A percentile compares a stretch with the other conserved stretches of the same genome.
Conservation (phyloP, 2,888 invertebrate genomes). For the Rhyacophila evoluta region DNA sequence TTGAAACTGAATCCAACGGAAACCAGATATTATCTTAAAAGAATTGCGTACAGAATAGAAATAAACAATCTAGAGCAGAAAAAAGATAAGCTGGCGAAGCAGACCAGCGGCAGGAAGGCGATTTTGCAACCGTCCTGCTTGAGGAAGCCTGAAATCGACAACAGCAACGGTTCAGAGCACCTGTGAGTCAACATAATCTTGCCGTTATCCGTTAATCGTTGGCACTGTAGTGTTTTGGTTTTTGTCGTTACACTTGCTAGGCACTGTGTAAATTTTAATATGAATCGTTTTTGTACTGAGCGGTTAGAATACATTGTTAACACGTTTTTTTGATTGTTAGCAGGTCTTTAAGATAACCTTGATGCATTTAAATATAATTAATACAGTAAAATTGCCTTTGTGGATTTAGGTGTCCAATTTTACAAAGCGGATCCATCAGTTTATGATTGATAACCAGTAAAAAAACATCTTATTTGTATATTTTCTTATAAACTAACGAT, state of each 20-base stretch:
- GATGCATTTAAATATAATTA: conserved; percentile 4
- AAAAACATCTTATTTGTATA: background rate
- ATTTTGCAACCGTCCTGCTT: conserved; percentile 48
- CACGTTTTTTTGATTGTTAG: background rate
- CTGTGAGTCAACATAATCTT: conserved; percentile 44
- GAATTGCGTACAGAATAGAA: conserved; percentile 37
- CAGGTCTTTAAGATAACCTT: conserved; percentile 4
- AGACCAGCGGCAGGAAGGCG: conserved; percentile 47
- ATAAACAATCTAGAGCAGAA: conserved; percentile 51
- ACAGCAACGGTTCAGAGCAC: conserved; percentile 48
- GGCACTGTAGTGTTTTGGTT: conserved; percentile 27
- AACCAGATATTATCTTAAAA: conserved; percentile 39
- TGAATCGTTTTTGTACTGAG: background rate
- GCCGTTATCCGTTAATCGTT: conserved; percentile 41
- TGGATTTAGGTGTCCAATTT: background rate
- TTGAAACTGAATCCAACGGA: conserved; percentile 36
- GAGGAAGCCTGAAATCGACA: conserved; percentile 52
- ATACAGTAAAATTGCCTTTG: background rate
- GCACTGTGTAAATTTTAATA: conserved; percentile 14
- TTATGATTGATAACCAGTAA: background rate
- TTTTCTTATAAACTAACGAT: background rate
- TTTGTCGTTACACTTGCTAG: conserved; percentile 21
- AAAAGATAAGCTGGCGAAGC: conserved; percentile 40
- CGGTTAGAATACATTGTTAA: conserved; percentile 1
- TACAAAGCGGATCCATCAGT: background rate